phyloP scores from a whole-genome alignment of 2,113 vertebrate genomes.

The Trinectes maculatus region DNA sequence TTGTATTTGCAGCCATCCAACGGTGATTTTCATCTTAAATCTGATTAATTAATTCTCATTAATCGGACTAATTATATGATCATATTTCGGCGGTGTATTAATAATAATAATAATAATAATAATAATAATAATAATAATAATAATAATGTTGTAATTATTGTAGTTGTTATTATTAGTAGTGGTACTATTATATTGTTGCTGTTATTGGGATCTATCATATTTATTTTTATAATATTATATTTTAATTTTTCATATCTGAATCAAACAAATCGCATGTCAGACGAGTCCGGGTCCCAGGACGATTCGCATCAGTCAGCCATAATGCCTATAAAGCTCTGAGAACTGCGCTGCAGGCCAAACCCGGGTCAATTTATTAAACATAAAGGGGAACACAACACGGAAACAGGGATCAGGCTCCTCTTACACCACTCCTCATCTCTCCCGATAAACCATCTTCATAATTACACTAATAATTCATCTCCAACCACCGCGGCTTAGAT shows the following conservation, averaged over 20 bases:
- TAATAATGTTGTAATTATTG: no score
- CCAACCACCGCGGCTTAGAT: neutral
- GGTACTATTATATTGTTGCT: neutral
- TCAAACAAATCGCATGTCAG: no score
- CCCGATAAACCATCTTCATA: constrained; percentile 48
- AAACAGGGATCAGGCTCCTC: constrained; percentile 63
- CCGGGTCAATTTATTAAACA: constrained; percentile 74
- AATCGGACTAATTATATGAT: neutral
- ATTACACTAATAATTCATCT: constrained; percentile 36
- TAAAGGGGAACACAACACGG: constrained; percentile 62
- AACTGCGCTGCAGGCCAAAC: constrained; percentile 67
- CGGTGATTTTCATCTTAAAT: no score
- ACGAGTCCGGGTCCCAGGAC: constrained; percentile 47
- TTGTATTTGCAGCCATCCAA: constrained; percentile 31
- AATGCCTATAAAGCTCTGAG: constrained; percentile 61
- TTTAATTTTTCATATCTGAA: constrained; percentile 52
- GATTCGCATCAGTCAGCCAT: constrained; percentile 65
- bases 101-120: no score
- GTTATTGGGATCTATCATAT: neutral
- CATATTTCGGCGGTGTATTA: no score
- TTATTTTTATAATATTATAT: constrained; percentile 39
- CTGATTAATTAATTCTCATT: no score
- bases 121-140: no score
- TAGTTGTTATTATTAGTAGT: no score
- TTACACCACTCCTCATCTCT: constrained; percentile 50